A percentile compares a stretch with the other conserved stretches of the same genome.
Conservation (phyloP, 2,113 vertebrate species). For the Pelecanus crispus region DNA sequence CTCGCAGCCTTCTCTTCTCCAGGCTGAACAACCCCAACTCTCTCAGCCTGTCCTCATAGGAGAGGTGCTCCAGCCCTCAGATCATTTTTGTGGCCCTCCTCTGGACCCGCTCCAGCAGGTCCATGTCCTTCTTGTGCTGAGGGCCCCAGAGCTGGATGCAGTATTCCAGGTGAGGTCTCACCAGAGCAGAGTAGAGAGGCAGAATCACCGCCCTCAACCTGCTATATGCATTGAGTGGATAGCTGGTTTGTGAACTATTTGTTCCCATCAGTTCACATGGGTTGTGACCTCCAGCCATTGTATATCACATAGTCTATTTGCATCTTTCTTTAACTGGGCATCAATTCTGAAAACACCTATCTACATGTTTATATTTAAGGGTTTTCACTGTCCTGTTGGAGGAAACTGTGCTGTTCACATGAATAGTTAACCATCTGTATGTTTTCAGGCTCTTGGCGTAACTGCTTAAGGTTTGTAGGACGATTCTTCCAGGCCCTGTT, state of each 20-base stretch:
- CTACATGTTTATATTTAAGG: neutral
- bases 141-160: too few relatives aligned
- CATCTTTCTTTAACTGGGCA: neutral
- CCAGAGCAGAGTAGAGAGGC: too few relatives aligned
- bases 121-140: too few relatives aligned
- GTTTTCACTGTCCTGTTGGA: neutral
- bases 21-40: too few relatives aligned
- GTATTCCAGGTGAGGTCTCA: too few relatives aligned
- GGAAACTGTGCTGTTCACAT: neutral
- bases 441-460: neutral
- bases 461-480: neutral
- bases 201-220: too few relatives aligned
- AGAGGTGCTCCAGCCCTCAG: too few relatives aligned
- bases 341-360: neutral
- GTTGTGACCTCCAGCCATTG: neutral
- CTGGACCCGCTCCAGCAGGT: too few relatives aligned
- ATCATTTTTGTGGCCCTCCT: too few relatives aligned
- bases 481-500: neutral
- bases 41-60: too few relatives aligned
- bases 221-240: neutral
- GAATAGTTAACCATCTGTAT: neutral
- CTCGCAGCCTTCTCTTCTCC: too few relatives aligned
- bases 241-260: neutral
- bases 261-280: neutral
- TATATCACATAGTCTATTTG: neutral